Evolutionary conservation across 2,888 invertebrate genomes (phyloP).

Genomic region (Agrochola litura): DNA sequence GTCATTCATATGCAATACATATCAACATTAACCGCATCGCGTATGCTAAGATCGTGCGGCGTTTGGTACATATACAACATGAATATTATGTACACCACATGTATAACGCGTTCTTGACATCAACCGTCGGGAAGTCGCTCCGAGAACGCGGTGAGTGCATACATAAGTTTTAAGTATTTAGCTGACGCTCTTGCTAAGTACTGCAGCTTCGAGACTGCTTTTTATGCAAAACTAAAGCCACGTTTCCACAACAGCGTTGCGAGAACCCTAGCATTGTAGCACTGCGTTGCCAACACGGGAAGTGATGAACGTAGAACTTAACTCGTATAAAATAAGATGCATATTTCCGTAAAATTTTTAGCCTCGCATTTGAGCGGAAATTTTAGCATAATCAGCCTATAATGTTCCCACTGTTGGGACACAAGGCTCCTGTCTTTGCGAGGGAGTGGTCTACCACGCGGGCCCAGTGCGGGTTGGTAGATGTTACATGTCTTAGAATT

Average conservation of each 20-base stretch:
- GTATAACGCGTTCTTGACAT: conserved; percentile 12
- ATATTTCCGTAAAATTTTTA: neutral
- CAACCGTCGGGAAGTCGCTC: conserved; percentile 18
- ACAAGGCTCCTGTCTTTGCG: too few species aligned
- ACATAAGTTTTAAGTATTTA: conserved; percentile 51
- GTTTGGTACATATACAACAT: conserved; percentile 8
- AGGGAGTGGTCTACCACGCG: too few species aligned
- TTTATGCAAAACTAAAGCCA: conserved; percentile 43
- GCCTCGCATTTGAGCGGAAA: neutral
- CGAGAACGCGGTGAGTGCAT: conserved; percentile 35
- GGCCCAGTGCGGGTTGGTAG: too few species aligned
- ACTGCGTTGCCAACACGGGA: neutral
- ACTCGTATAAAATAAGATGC: neutral
- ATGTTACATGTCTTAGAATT: too few species aligned
- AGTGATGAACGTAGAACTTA: conserved; percentile 8
- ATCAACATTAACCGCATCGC: conserved; percentile 28
- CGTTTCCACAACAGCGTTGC: neutral
- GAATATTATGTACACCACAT: neutral
- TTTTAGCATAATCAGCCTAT: too few species aligned
- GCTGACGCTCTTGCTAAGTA: conserved; percentile 47
- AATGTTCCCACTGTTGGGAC: too few species aligned
- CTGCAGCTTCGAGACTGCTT: conserved; percentile 37
- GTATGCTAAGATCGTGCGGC: conserved; percentile 37
- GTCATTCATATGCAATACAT: conserved; percentile 51
- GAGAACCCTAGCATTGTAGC: neutral